phyloP scores from a whole-genome alignment of 2,113 vertebrate genomes.

The Cinclus cinclus region DNA sequence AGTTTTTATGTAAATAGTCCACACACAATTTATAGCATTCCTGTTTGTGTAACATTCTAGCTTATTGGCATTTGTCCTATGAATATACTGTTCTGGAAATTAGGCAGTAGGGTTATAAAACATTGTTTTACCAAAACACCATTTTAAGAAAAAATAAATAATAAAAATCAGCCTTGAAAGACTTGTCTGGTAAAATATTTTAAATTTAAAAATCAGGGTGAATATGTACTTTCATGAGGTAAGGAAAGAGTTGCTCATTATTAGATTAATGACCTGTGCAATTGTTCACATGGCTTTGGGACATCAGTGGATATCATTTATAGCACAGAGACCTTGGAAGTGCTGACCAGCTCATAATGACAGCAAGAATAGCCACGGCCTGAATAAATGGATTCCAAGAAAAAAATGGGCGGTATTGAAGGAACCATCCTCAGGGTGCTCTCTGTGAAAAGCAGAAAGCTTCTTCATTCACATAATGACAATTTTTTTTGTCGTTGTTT shows the following conservation, averaged over 20 bases:
- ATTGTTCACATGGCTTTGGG: neutral
- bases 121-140: constrained; percentile 52
- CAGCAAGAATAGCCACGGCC: neutral
- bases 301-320: neutral
- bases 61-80: constrained; percentile 71
- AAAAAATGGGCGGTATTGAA: neutral
- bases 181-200: constrained; percentile 45
- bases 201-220: neutral
- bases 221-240: neutral
- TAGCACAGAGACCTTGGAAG: neutral
- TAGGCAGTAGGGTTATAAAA: constrained; percentile 54
- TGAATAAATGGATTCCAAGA: neutral
- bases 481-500: neutral
- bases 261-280: neutral
- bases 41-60: constrained; percentile 68
- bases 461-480: neutral
- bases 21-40: constrained; percentile 64
- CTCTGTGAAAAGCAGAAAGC: neutral
- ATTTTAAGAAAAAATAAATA: neutral
- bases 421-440: neutral
- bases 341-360: neutral
- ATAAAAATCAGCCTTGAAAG: constrained; percentile 19
- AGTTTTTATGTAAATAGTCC: constrained; percentile 68
- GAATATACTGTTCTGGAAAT: constrained; percentile 72
- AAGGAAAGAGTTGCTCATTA: neutral